Conservation (phyloP, 2,797 vertebrate genomes). For the Odontamblyopus lacepedii region DNA sequence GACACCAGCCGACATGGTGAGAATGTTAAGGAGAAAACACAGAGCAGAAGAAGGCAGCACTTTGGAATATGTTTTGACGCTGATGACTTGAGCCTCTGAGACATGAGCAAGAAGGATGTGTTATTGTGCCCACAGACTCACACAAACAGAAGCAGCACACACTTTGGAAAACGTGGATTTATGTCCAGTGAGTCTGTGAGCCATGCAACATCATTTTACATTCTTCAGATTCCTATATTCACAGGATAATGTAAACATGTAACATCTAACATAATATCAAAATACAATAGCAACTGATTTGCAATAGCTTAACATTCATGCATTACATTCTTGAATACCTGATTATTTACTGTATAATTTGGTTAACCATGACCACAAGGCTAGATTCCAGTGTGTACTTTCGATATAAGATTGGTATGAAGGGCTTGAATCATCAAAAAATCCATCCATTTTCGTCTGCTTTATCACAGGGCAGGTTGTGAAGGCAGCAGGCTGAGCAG, state of each 20-base stretch:
- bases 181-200: background rate
- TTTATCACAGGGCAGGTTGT: too few species aligned
- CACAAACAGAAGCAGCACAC: background rate
- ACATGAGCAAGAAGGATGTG: background rate
- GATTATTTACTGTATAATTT: too few species aligned
- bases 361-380: background rate
- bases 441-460: too few species aligned
- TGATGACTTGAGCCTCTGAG: constrained; percentile 52
- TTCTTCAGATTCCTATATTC: background rate
- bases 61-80: constrained; percentile 50
- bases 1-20: constrained; percentile 52
- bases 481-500: too few species aligned
- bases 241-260: background rate
- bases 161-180: background rate
- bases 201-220: background rate
- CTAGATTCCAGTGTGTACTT: background rate
- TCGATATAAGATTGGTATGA: too few species aligned
- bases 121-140: constrained; percentile 1
- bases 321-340: too few species aligned
- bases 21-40: constrained; percentile 57
- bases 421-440: too few species aligned
- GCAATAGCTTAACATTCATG: background rate
- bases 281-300: background rate
- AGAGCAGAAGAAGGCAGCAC: constrained; percentile 20
- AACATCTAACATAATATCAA: background rate